These are phyloP conservation scores for Anguilla japonica DNA, from an alignment of 2,113 vertebrate genomes.

Conservation along the genomic window DNA sequence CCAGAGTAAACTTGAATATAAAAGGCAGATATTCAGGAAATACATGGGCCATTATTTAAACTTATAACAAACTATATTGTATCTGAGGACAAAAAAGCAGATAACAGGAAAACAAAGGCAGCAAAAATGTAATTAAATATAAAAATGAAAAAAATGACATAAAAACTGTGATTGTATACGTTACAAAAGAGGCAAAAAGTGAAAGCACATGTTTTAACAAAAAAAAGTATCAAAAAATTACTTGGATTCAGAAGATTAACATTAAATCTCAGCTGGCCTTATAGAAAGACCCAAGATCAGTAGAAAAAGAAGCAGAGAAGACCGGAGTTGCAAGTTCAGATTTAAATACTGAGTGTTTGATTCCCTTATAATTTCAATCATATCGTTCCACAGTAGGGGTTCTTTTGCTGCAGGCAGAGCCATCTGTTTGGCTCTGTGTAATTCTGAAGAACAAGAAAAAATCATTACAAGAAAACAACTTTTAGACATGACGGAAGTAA, in stretches of 20 bases:
- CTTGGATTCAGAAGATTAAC: neutral
- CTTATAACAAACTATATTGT: too few species aligned
- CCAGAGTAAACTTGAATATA: neutral
- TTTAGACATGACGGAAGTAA: neutral
- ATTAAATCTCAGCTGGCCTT: neutral
- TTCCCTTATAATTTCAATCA: neutral
- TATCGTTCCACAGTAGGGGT: neutral
- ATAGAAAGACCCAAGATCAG: neutral
- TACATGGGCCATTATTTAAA: neutral
- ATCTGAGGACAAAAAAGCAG: too few species aligned
- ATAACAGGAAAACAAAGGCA: too few species aligned
- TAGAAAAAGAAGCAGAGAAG: neutral
- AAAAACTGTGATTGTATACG: too few species aligned
- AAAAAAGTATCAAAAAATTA: too few species aligned
- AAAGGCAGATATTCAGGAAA: neutral
- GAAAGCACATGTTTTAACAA: too few species aligned
- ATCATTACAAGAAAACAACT: neutral
- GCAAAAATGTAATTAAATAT: too few species aligned
- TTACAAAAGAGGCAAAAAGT: too few species aligned
- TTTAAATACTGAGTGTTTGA: neutral
- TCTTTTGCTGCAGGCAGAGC: neutral
- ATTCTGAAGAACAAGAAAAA: conserved; percentile 1
- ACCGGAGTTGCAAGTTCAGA: neutral
- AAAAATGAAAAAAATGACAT: too few species aligned
- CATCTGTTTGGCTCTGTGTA: conserved; percentile 1